Conservation (phyloP, 1,140 invertebrate species). For the Penaeus chinensis region DNA sequence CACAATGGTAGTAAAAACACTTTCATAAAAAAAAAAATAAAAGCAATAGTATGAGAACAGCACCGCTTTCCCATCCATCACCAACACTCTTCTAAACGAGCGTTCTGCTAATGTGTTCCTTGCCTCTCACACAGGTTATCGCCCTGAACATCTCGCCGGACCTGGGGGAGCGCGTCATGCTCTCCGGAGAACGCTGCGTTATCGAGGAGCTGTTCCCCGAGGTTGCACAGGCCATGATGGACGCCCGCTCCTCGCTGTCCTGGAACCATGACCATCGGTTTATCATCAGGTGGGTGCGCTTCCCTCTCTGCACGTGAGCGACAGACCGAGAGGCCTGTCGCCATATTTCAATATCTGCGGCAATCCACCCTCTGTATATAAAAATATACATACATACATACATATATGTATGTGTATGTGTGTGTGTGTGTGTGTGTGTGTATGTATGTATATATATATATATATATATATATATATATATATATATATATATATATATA, state of each 20-base stretch:
- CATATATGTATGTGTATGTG: background rate
- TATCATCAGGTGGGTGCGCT: conserved; percentile 54
- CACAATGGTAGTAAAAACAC: no score
- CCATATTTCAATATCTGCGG: no score
- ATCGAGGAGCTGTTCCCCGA: conserved; percentile 90
- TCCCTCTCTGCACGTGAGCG: no score
- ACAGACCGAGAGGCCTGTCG: no score
- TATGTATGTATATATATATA: background rate
- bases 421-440: background rate
- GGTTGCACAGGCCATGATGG: conserved; percentile 76
- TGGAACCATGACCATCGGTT: conserved; percentile 63
- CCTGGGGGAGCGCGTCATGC: conserved; percentile 86
- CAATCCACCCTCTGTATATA: no score
- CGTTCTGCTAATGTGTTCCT: background rate
- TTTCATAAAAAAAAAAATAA: no score
- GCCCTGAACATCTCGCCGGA: conserved; percentile 90
- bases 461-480: no score
- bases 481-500: no score
- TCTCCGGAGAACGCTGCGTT: conserved; percentile 82
- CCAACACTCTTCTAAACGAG: no score
- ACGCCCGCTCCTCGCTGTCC: conserved; percentile 67
- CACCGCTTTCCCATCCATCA: no score
- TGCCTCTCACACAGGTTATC: conserved; percentile 76
- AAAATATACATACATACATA: no score
- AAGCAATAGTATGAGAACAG: no score